Conservation (phyloP, 2,888 invertebrate genomes). For the Cosmia trapezina region DNA sequence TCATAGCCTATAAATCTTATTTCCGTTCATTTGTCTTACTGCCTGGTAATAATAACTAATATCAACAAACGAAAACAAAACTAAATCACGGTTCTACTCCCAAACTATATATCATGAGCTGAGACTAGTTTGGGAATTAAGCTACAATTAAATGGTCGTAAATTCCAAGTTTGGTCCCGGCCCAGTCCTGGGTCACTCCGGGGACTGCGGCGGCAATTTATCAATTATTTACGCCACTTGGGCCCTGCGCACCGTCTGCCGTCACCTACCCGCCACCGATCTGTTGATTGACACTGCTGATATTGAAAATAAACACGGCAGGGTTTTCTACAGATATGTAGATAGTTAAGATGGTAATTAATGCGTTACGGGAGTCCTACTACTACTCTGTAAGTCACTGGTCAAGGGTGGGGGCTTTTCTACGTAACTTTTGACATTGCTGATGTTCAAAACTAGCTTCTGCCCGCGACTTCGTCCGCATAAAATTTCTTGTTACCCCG, state of each 20-base stretch:
- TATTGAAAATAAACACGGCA: constrained; percentile 52
- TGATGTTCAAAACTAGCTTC: not conserved
- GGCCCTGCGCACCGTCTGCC: constrained; percentile 78
- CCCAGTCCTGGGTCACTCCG: constrained; percentile 85
- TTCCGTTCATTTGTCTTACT: not conserved
- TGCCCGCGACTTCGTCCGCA: no score
- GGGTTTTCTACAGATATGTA: not conserved
- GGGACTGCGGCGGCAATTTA: constrained; percentile 89
- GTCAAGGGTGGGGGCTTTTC: no score
- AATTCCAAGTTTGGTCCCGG: constrained; percentile 85
- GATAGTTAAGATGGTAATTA: not conserved
- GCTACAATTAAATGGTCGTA: constrained; percentile 90
- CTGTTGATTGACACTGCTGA: constrained; percentile 73
- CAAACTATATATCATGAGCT: constrained; percentile 84
- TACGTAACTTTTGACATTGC: not conserved
- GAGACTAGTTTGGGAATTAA: constrained; percentile 88
- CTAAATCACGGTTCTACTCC: constrained; percentile 61
- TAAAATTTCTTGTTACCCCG: no score
- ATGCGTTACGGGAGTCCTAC: not conserved
- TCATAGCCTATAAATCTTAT: not conserved
- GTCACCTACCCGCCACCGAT: constrained; percentile 75
- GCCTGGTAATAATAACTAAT: constrained; percentile 22
- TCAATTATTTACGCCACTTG: constrained; percentile 90
- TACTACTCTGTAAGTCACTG: not conserved
- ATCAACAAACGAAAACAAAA: constrained; percentile 44